Evolutionary conservation across 2,113 vertebrate genomes (phyloP), one percentile per base, ranked within the genome.

Genomic region (Siniperca knerii): DNA sequence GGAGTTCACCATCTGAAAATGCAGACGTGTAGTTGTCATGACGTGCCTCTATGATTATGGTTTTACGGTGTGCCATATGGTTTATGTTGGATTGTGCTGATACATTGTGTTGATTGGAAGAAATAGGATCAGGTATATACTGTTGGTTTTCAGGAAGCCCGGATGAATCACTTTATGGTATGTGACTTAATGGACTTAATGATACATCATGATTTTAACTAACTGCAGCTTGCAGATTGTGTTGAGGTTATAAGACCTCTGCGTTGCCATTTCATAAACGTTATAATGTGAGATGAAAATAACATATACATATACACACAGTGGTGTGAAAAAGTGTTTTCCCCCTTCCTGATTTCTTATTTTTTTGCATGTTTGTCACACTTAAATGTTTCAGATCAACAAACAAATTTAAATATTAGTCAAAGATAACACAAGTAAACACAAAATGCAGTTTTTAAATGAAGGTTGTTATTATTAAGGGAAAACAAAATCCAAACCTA

Each of bases 1-100:
- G 66, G 57, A 85, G 77, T 75, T 88, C 79, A 79, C 48, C 72
- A 74, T 86, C 44, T 86, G 55, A 89, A 86, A 85, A 80, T 81
- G 81, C 85, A 82, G 81, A 88, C 25, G 8, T 70, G 54, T 60
- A 72, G 85, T 48, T 75, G 58, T 85, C 46, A 60, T 67, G 79
- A 66, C 10, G 40, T 65, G 9, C 21, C 37, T 82, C 61, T 58
- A 2, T 48, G 74, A 60, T 87, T 69, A 85, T 81, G 68, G 66
- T 65, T 89, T 89, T 85, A 79, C 21, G 16, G 75, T 64, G 50
- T 62, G 48, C 62, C 76, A 74, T 48, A 57, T 82, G 83, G 48
- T 64, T 68, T 68, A 60, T 70, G 57, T 74, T 79, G 1, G 76
- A 66, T 20, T 74, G 68, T 82, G 58, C 62, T 76, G 61, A 75